Percentiles rank a stretch among this genome's conserved stretches.
phyloP scores from a whole-genome alignment of 2,888 invertebrate species.

The Sphaerophoria taeniata region DNA sequence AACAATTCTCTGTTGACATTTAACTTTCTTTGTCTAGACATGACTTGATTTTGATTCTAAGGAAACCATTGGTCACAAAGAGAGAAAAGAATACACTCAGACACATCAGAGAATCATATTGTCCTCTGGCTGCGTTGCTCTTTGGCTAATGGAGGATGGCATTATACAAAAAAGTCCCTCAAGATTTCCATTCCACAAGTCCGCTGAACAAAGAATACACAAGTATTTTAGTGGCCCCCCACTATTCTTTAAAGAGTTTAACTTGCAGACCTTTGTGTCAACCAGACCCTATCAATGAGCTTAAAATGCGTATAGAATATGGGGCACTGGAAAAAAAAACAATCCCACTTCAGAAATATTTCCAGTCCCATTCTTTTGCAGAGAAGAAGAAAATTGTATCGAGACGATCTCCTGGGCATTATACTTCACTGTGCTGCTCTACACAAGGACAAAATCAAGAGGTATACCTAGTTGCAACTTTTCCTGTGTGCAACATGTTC shows the following conservation, averaged over 20 bases:
- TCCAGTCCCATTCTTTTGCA: neutral
- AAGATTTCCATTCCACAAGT: slow-evolving; percentile 9
- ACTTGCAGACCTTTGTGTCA: slow-evolving; percentile 18
- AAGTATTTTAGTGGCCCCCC: slow-evolving; percentile 2
- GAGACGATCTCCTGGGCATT: slow-evolving; percentile 53
- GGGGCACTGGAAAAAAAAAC: too few species aligned
- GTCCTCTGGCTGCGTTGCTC: neutral
- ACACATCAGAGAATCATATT: neutral
- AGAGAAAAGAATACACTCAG: neutral
- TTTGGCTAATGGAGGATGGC: slow-evolving; percentile 13
- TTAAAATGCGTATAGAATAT: slow-evolving; percentile 36
- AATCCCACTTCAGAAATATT: slow-evolving; percentile 1
- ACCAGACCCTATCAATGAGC: slow-evolving; percentile 32
- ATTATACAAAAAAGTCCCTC: slow-evolving; percentile 32
- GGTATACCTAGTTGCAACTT: slow-evolving; percentile 52
- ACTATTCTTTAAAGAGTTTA: slow-evolving; percentile 15
- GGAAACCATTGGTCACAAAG: neutral
- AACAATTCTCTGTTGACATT: neutral
- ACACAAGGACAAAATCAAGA: slow-evolving; percentile 46
- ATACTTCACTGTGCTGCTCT: slow-evolving; percentile 6
- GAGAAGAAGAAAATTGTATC: slow-evolving; percentile 4
- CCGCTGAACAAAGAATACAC: neutral
- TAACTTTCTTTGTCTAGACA: neutral
- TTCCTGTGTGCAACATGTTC: slow-evolving; percentile 63
- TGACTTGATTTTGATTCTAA: neutral